Evolutionary conservation across 2,797 vertebrate genomes (phyloP).

Genomic region (Hydrocynus forskahlii): DNA sequence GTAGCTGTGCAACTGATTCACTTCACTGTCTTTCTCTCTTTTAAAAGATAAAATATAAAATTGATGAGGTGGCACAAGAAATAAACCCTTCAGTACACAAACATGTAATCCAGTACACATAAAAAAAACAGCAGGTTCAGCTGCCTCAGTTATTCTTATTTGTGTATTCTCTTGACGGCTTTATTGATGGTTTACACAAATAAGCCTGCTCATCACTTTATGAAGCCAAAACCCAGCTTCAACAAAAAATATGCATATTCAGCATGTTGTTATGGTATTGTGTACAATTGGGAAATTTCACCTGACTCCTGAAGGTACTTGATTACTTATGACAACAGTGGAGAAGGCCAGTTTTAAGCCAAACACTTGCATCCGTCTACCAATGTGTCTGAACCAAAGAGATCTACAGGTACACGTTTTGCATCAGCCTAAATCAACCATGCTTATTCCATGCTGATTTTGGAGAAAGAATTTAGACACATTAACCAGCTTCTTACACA

Average conservation of each 20-base stretch:
- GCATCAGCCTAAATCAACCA: not conserved
- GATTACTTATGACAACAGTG: not conserved
- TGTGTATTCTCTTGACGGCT: not conserved
- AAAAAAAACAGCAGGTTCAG: not conserved
- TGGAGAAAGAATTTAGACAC: conserved; percentile 13
- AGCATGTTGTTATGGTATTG: not conserved
- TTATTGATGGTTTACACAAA: not conserved
- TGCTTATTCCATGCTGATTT: conserved; percentile 13
- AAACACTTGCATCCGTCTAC: not conserved
- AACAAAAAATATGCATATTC: not conserved
- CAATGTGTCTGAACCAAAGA: not conserved
- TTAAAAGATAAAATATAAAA: not conserved
- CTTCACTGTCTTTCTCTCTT: not conserved
- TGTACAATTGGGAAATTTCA: not conserved
- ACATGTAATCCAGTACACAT: not conserved
- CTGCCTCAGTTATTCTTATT: not conserved
- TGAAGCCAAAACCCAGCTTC: not conserved
- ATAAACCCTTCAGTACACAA: not conserved
- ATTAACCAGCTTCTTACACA: not conserved
- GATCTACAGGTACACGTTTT: not conserved
- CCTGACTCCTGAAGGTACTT: not conserved
- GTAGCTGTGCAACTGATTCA: not conserved
- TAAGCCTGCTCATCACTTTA: not conserved
- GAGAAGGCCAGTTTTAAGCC: not conserved
- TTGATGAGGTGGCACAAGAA: not conserved